phyloP scores from a whole-genome alignment of 2,113 vertebrate genomes.

The Myocastor coypus region DNA sequence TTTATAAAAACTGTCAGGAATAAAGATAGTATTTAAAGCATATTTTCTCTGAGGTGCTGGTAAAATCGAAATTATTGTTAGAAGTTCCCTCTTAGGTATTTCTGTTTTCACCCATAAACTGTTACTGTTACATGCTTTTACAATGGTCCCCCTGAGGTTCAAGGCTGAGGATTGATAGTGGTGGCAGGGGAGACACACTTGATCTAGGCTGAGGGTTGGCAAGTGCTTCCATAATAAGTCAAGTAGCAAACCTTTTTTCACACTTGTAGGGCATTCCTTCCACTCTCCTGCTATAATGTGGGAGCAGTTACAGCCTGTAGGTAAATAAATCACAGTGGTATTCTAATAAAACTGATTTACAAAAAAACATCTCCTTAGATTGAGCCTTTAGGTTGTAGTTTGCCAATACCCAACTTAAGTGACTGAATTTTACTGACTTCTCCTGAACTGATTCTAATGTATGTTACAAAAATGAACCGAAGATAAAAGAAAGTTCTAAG shows the following conservation, averaged over 20 bases:
- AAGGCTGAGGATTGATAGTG: background rate
- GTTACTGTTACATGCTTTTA: conserved; percentile 1
- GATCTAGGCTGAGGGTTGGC: background rate
- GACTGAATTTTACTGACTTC: background rate
- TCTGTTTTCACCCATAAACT: background rate
- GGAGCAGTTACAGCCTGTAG: background rate
- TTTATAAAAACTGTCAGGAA: conserved; percentile 72
- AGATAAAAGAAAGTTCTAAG: conserved; percentile 10
- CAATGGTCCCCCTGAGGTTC: background rate
- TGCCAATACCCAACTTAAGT: background rate
- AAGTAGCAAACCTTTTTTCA: background rate
- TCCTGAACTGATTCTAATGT: background rate
- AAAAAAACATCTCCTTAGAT: background rate
- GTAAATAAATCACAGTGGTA: background rate
- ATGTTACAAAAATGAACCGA: background rate
- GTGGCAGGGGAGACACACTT: background rate
- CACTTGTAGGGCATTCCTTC: background rate
- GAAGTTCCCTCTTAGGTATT: conserved; percentile 63
- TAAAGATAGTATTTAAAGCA: conserved; percentile 68
- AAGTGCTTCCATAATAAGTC: background rate
- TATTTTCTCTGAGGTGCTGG: conserved; percentile 70
- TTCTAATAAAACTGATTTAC: conserved; percentile 47
- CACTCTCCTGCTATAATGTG: background rate
- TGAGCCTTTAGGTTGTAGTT: background rate
- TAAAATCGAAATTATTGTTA: conserved; percentile 76